Evolutionary conservation across 2,797 vertebrate species (phyloP).

Genomic region (Molothrus ater): DNA sequence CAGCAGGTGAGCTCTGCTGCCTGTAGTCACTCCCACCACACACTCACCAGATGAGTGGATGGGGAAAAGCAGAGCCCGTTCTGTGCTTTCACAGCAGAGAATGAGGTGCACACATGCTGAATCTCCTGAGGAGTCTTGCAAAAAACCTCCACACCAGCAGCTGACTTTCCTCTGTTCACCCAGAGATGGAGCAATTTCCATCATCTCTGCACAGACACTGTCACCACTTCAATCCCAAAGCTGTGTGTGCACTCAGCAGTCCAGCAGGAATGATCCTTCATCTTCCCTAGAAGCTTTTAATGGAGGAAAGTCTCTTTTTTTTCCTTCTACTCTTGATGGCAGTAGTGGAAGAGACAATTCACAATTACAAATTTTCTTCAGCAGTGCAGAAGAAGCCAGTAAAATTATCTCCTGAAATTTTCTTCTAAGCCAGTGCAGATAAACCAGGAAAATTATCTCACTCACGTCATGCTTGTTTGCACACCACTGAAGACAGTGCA

Average conservation of each 20-base stretch:
- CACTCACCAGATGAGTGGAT: rapidly evolving
- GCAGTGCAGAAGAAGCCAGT: not conserved
- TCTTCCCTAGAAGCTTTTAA: not conserved
- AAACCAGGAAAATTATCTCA: not conserved
- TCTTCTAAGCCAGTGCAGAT: not conserved
- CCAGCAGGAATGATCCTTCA: not conserved
- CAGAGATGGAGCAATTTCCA: not conserved
- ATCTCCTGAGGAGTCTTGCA: not conserved
- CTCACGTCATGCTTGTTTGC: rapidly evolving
- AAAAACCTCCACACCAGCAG: not conserved
- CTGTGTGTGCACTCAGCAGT: not conserved
- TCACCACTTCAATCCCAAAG: not conserved
- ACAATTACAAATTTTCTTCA: not conserved
- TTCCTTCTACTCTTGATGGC: not conserved
- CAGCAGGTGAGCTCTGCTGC: not conserved
- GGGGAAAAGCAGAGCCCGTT: not conserved
- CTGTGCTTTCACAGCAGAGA: not conserved
- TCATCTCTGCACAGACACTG: not conserved
- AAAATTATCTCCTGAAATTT: not conserved
- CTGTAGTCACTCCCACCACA: rapidly evolving
- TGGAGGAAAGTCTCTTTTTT: not conserved
- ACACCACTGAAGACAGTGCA: not conserved
- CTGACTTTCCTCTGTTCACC: not conserved
- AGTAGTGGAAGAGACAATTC: not conserved
- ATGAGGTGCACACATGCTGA: rapidly evolving